Percentiles rank a stretch among this genome's conserved stretches.
phyloP scores from a whole-genome alignment of 2,888 invertebrate genomes.

The Clanis bilineata region DNA sequence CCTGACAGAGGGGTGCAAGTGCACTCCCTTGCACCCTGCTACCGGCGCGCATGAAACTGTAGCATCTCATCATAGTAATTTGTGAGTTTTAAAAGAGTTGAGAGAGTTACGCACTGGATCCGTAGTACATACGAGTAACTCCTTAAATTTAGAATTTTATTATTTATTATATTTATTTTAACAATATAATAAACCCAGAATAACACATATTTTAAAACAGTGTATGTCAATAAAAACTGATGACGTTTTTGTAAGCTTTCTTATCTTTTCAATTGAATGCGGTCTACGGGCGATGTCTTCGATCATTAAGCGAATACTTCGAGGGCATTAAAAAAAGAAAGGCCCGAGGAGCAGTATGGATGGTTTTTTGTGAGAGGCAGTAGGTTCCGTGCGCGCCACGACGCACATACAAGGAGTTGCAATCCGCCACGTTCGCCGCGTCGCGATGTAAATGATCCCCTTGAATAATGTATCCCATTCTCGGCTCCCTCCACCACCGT shows the following conservation, averaged over 20 bases:
- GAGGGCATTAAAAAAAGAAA: slow-evolving; percentile 65
- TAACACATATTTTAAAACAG: neutral
- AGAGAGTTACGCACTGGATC: too few species aligned
- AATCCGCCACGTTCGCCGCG: slow-evolving; percentile 65
- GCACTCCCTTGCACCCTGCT: too few species aligned
- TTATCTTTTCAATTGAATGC: slow-evolving; percentile 54
- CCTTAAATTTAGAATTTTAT: too few species aligned
- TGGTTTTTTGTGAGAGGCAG: slow-evolving; percentile 64
- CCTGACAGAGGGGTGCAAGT: too few species aligned
- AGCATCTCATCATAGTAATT: too few species aligned
- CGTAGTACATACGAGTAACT: too few species aligned
- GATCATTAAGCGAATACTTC: slow-evolving; percentile 65
- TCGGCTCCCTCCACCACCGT: slow-evolving; percentile 58
- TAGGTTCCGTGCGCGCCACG: slow-evolving; percentile 64
- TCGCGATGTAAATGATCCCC: slow-evolving; percentile 79
- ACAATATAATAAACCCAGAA: neutral
- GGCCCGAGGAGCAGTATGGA: slow-evolving; percentile 66
- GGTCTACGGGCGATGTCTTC: slow-evolving; percentile 53
- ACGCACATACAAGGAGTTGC: slow-evolving; percentile 70
- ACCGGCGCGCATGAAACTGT: too few species aligned
- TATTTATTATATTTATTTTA: too few species aligned
- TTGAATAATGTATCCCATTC: slow-evolving; percentile 80
- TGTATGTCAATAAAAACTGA: neutral
- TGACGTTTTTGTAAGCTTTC: slow-evolving; percentile 27
- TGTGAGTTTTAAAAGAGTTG: too few species aligned